Evolutionary conservation across 2,888 invertebrate genomes (phyloP).

Genomic region (Norana najaformis): DNA sequence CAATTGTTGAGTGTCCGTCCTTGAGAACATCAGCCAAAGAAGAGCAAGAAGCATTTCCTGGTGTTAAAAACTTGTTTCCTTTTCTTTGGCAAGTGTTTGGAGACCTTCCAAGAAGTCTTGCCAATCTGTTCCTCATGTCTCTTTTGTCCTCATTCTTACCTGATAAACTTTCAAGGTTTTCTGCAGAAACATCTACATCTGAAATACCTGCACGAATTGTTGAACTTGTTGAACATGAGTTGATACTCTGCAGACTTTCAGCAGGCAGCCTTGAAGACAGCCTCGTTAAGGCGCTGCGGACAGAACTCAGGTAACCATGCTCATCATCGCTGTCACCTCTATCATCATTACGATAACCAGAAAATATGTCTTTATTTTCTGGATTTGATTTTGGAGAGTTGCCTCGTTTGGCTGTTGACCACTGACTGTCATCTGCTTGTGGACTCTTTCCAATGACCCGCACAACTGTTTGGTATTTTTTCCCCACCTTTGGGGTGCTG

Average conservation of each 20-base stretch:
- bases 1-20: neutral
- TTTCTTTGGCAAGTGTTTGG: neutral
- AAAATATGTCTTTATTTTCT: neutral
- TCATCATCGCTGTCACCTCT: neutral
- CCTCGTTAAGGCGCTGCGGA: neutral
- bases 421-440: neutral
- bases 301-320: neutral
- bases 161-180: neutral
- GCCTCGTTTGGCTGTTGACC: neutral
- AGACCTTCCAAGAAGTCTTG: constrained; percentile 7
- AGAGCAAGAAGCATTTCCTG: neutral
- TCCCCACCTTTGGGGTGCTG: neutral
- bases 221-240: neutral
- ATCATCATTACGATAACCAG: neutral
- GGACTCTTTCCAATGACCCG: neutral
- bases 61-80: neutral
- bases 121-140: neutral
- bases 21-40: neutral
- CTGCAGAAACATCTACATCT: neutral
- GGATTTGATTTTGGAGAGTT: constrained; percentile 3
- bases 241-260: neutral
- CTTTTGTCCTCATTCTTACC: neutral
- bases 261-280: neutral
- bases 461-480: neutral
- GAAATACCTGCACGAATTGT: neutral